Evolutionary conservation across 2,797 vertebrate genomes (phyloP), one percentile per base, ranked within the genome.

Genomic region (Hoplostethus atlanticus): DNA sequence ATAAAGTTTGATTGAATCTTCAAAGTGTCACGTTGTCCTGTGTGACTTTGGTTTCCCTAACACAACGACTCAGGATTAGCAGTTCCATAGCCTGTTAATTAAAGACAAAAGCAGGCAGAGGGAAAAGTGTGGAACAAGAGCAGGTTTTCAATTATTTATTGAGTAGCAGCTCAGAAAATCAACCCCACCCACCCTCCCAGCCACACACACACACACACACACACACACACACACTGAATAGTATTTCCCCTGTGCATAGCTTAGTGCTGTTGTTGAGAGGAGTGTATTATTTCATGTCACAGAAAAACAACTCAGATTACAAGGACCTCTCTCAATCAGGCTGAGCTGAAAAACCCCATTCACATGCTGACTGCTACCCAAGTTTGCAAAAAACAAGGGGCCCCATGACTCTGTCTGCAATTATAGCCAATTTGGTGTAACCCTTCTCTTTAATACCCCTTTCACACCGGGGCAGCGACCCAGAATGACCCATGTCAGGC

Each of bases 131-230:
- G 64, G 62, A 76, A 83, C 79, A 76, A 77, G 76, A 83, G 59
- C 79, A 74, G 62, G 63, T 67, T 89, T 89, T 93, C 84, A 91
- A 92, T 93, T 90, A 92, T 92, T 91, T 90, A 93, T 91, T 77
- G 74, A 84, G 62, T 73, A 61, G 74, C n/a, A 67, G 76, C 74
- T 71, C 56, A 51, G 68, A 79, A 72, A 73, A 68, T 76, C 52
- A 40, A 61, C 56, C 21, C 21, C 21, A 21, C 65, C 68, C 47
- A 34, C 16, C 59, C 57, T 60, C n/a, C 57, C 8, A 58, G 57
- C 30, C 65, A 56, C 25, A 50, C 58, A 38, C 34, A 21, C 21
- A 21, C 21, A 64, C 56, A 73, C 60, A 68, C 52, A 58, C 44
- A 56, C 53, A 13, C 52, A 79, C 55, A 69, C 13, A n/a, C 16